Evolutionary conservation across 2,888 invertebrate species (phyloP).

Genomic region (Tubulanus polymorphus): DNA sequence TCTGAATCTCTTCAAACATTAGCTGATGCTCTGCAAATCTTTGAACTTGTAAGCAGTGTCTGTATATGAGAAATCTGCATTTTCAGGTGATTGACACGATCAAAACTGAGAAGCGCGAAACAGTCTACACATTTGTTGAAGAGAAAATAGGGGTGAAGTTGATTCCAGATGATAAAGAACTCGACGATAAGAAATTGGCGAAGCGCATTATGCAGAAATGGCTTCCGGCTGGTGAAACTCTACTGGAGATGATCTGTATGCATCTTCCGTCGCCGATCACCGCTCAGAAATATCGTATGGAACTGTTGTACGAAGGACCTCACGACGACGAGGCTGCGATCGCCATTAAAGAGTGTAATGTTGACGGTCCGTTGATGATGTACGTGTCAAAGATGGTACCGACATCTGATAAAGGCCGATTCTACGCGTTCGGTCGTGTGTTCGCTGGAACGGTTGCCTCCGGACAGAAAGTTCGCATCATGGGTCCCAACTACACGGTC

Average conservation of each 20-base stretch:
- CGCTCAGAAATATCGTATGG: slow-evolving; percentile 97
- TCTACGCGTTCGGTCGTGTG: slow-evolving; percentile 99
- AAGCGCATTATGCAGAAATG: slow-evolving; percentile 99
- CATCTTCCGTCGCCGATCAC: slow-evolving; percentile 98
- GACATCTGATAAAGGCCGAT: slow-evolving; percentile 98
- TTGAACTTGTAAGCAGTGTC: too few relatives aligned
- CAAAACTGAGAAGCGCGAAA: slow-evolving; percentile 60
- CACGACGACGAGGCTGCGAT: slow-evolving; percentile 91
- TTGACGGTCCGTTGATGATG: slow-evolving; percentile 99
- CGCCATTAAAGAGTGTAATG: slow-evolving; percentile 83
- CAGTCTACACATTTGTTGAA: slow-evolving; percentile 78
- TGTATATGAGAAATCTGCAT: too few relatives aligned
- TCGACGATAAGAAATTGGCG: slow-evolving; percentile 91
- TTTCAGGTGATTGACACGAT: slow-evolving; percentile 32
- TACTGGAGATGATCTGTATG: slow-evolving; percentile 99
- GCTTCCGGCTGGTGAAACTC: slow-evolving; percentile 98
- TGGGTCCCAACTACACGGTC: slow-evolving; percentile 89
- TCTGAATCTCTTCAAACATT: too few relatives aligned
- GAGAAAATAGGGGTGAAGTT: slow-evolving; percentile 83
- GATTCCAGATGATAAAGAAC: slow-evolving; percentile 91
- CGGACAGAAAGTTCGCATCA: slow-evolving; percentile 77
- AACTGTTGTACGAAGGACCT: slow-evolving; percentile 99
- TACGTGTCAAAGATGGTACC: slow-evolving; percentile 99
- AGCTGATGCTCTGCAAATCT: too few relatives aligned
- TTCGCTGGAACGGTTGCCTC: slow-evolving; percentile 85